These are phyloP conservation scores for Nomada ferruginata DNA, from an alignment of 2,888 invertebrate species.

Conservation along the genomic window DNA sequence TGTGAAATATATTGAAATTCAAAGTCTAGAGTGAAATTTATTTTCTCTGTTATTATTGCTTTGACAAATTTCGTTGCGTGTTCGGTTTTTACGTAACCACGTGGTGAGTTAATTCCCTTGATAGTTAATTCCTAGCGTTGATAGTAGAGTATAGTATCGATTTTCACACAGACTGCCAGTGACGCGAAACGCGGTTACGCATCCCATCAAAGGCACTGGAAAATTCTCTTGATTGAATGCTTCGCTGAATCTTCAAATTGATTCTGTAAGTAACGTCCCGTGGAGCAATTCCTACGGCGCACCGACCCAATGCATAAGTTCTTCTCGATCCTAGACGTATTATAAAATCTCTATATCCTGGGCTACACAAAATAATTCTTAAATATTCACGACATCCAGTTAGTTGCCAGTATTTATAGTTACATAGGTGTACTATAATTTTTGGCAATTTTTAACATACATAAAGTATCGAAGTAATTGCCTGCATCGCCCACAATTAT, in stretches of 20 bases:
- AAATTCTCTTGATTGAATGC: constrained; percentile 49
- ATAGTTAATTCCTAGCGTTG: not conserved
- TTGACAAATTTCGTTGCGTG: not conserved
- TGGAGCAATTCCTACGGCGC: constrained; percentile 30
- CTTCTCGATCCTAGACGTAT: no score
- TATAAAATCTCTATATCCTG: no score
- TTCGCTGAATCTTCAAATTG: constrained; percentile 57
- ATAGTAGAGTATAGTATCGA: constrained; percentile 15
- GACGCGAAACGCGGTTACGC: constrained; percentile 35
- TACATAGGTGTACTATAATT: no score
- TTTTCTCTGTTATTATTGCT: no score
- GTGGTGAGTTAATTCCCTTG: constrained; percentile 8
- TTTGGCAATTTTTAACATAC: no score
- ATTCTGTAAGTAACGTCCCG: constrained; percentile 45
- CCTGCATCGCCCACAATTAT: no score
- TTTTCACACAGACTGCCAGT: constrained; percentile 35
- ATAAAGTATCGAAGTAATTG: no score
- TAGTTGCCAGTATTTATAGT: no score
- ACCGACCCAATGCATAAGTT: constrained; percentile 8
- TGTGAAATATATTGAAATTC: no score
- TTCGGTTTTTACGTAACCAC: not conserved
- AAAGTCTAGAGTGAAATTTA: not conserved
- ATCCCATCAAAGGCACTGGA: constrained; percentile 21
- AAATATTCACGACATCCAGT: no score
- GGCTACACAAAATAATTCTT: no score